Percentiles rank a stretch among this genome's conserved stretches.
phyloP scores from a whole-genome alignment of 2,797 vertebrate genomes.

The Chaetophractus vellerosus region DNA sequence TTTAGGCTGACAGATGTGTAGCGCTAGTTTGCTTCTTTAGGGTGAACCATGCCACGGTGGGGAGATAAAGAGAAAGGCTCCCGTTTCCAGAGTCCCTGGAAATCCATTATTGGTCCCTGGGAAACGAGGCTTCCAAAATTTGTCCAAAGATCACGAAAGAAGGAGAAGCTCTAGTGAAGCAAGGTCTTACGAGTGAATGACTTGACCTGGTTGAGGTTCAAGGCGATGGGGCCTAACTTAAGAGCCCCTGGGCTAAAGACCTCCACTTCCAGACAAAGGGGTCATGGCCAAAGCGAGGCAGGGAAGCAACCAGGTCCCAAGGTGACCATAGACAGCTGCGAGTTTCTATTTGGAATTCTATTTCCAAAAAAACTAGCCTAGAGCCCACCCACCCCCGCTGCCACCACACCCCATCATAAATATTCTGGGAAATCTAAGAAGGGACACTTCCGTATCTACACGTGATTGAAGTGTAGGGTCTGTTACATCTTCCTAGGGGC shows the following conservation, averaged over 20 bases:
- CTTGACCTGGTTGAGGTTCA: background rate
- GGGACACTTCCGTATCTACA: background rate
- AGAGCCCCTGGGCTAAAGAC: slow-evolving; percentile 30
- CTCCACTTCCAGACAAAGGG: slow-evolving; percentile 33
- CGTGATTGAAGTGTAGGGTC: background rate
- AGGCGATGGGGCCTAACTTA: background rate
- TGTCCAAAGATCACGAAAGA: slow-evolving; percentile 38
- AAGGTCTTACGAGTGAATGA: background rate
- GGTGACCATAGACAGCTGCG: slow-evolving; percentile 23
- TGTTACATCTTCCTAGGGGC: background rate
- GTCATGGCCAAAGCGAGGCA: slow-evolving; percentile 67
- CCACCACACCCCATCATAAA: slow-evolving; percentile 44
- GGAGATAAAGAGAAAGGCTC: slow-evolving; percentile 80
- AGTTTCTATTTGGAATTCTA: slow-evolving; percentile 82
- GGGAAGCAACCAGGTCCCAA: slow-evolving; percentile 72
- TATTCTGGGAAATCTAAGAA: background rate
- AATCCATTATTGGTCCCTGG: slow-evolving; percentile 46
- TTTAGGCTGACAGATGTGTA: slow-evolving; percentile 80
- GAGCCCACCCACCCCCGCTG: background rate
- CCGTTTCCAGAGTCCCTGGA: slow-evolving; percentile 83
- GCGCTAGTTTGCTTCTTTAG: slow-evolving; percentile 69
- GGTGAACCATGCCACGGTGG: slow-evolving; percentile 79
- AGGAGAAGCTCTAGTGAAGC: background rate
- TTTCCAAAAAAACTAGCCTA: slow-evolving; percentile 71
- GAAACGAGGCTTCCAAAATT: slow-evolving; percentile 73